phyloP scores from a whole-genome alignment of 1,140 invertebrate genomes.

The Aphidius gifuensis region DNA sequence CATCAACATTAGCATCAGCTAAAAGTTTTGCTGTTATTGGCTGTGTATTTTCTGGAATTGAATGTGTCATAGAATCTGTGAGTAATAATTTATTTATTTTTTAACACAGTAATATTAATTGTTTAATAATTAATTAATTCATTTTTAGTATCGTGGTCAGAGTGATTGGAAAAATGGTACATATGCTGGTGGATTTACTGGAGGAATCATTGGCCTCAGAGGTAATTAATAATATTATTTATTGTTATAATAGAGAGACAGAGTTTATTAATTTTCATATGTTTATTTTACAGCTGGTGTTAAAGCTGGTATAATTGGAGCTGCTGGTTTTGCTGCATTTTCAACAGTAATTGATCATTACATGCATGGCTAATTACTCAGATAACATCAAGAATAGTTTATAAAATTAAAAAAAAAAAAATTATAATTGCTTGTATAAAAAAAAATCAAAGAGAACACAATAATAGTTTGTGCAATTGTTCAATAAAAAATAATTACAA shows the following conservation, averaged over 20 bases:
- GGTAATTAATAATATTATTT: constrained; percentile 59
- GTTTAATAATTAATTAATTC: constrained; percentile 7
- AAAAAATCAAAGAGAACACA: too few relatives aligned
- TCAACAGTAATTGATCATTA: constrained; percentile 95
- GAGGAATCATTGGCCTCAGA: constrained; percentile 91
- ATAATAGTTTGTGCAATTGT: too few relatives aligned
- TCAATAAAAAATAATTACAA: too few relatives aligned
- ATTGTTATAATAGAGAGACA: neutral
- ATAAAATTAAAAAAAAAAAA: too few relatives aligned
- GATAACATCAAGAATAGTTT: too few relatives aligned
- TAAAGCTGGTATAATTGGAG: constrained; percentile 87
- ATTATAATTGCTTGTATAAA: too few relatives aligned
- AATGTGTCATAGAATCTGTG: constrained; percentile 89
- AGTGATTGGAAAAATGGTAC: constrained; percentile 96
- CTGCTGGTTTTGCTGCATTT: constrained; percentile 93
- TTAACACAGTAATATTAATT: constrained; percentile 13
- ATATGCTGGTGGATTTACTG: constrained; percentile 88
- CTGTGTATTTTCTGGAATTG: constrained; percentile 86
- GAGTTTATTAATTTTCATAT: constrained; percentile 9
- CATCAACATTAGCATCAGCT: constrained; percentile 84
- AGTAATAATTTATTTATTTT: constrained; percentile 37
- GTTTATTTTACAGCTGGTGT: constrained; percentile 75
- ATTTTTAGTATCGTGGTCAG: constrained; percentile 77
- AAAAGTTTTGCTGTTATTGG: constrained; percentile 98
- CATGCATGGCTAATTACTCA: constrained; percentile 60